A percentile compares a stretch with the other conserved stretches of the same genome.
phyloP scores from a whole-genome alignment of 2,113 vertebrate species.

The Poeciliopsis occidentalis region DNA sequence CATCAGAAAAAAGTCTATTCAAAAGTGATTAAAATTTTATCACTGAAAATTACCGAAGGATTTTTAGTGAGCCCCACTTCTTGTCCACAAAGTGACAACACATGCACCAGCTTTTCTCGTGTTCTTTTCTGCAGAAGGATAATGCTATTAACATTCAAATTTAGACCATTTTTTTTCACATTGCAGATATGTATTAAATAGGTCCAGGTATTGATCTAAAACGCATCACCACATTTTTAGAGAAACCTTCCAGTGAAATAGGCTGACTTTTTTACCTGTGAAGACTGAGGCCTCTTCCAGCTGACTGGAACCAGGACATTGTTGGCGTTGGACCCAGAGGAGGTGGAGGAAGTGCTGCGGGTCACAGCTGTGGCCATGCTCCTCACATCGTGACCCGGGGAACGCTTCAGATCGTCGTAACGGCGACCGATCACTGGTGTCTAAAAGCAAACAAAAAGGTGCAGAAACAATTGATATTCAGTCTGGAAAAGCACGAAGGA shows the following conservation, averaged over 20 bases:
- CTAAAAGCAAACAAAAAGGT: slow-evolving; percentile 70
- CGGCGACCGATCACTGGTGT: slow-evolving; percentile 94
- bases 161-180: neutral
- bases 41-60: slow-evolving; percentile 88
- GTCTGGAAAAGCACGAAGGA: slow-evolving; percentile 4
- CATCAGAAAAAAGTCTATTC: neutral
- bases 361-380: slow-evolving; percentile 88
- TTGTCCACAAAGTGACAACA: slow-evolving; percentile 94
- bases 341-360: slow-evolving; percentile 94
- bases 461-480: slow-evolving; percentile 5
- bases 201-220: neutral
- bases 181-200: neutral
- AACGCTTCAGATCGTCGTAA: slow-evolving; percentile 89
- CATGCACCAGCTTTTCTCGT: slow-evolving; percentile 95
- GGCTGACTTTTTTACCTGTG: slow-evolving; percentile 83
- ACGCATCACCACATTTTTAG: neutral
- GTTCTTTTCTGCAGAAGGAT: slow-evolving; percentile 89
- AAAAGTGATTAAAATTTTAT: slow-evolving; percentile 7
- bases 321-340: slow-evolving; percentile 92
- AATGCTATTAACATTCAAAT: neutral
- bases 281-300: slow-evolving; percentile 97
- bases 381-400: slow-evolving; percentile 87
- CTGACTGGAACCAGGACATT: slow-evolving; percentile 96
- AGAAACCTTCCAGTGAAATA: neutral
- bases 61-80: slow-evolving; percentile 97